Evolutionary conservation across 2,113 vertebrate species (phyloP), one percentile per base, ranked within the genome.

Genomic region (Dipodomys merriami): DNA sequence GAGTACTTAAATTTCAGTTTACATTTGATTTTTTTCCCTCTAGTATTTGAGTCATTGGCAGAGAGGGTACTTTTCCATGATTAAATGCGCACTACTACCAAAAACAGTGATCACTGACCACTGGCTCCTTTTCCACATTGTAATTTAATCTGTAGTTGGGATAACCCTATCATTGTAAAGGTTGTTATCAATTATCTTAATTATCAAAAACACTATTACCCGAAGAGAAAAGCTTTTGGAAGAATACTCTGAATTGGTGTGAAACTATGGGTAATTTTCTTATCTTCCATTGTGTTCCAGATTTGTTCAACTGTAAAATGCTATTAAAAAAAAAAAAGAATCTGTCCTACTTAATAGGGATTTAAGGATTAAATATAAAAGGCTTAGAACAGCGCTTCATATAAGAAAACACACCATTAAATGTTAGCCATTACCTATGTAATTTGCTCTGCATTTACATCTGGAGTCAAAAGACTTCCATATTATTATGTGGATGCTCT

Each of bases 161-260:
- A 81, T 81, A 94, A 83, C 18, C 78, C 0, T 15, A 69, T 76
- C 30, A 64, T 30, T 86, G 68, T 78, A 67, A 92, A 94, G 13
- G 69, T 84, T 15, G 79, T 86, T 69, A 86, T 72, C 74, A 79
- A 81, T 92, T 80, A 86, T 76, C 44, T 73, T 91, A 84, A 95
- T 95, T 65, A 94, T 83, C 46, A 69, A 83, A 95, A 91, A 82
- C 35, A 62, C 39, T 82, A 33, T 95, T 94, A 79, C 90, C 73
- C 78, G 67, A 95, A 77, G 62, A 35, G 33, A 77, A 86, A 80
- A 46, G 16, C 64, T 87, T 93, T 82, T n/a, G 33, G 62, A 82
- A 79, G 53, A 95, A 35, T n/a, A 82, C 33, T 84, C 13, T 69
- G 53, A 95, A 69, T 94, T n/a, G 78, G 16, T 62, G 88, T 9